These are phyloP conservation scores for Drosophila birchii DNA, from an alignment of 2,888 invertebrate species.

Conservation along the genomic window DNA sequence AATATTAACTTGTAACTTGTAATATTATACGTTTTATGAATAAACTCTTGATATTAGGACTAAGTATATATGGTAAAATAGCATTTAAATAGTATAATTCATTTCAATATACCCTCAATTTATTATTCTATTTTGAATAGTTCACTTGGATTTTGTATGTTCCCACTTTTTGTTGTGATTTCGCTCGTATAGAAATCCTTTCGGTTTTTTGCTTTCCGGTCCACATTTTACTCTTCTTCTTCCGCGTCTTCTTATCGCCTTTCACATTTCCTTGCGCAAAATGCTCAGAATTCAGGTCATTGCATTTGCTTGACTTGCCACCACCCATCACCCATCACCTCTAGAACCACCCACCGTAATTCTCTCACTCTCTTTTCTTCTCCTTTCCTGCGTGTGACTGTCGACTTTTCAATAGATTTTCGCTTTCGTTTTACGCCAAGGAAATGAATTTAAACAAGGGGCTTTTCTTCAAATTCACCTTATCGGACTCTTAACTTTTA, in stretches of 20 bases:
- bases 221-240: constrained; percentile 8
- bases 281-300: constrained; percentile 77
- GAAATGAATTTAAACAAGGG: not conserved
- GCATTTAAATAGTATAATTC: not conserved
- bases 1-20: not conserved
- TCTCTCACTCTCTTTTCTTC: constrained; percentile 12
- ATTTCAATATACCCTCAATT: not conserved
- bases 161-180: not conserved
- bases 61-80: not conserved
- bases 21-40: not conserved
- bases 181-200: constrained; percentile 4
- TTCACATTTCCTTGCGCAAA: constrained; percentile 56
- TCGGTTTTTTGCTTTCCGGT: constrained; percentile 18
- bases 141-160: not conserved
- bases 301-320: constrained; percentile 70
- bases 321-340: constrained; percentile 43
- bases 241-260: constrained; percentile 43
- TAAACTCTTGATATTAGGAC: not conserved
- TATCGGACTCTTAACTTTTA: constrained; percentile 8
- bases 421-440: constrained; percentile 56
- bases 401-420: constrained; percentile 60
- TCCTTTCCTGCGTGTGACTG: constrained; percentile 32
- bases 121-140: not conserved
- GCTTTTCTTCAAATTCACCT: constrained; percentile 5
- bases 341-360: not conserved